These are phyloP conservation scores for Rhinolophus sinicus DNA, from an alignment of 2,113 vertebrate genomes.

Conservation along the genomic window DNA sequence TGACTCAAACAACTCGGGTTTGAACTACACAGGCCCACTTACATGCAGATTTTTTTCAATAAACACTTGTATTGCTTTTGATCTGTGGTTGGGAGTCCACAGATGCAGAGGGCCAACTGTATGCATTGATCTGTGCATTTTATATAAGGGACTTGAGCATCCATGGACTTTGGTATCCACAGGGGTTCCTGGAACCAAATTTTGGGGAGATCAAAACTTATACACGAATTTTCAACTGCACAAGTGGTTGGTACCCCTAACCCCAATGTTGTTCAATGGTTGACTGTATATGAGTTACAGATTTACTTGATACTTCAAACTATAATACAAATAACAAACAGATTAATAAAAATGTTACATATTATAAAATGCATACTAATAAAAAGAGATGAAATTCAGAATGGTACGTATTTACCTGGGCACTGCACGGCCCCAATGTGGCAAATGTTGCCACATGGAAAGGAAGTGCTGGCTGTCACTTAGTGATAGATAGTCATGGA, in stretches of 20 bases:
- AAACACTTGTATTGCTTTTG: background rate
- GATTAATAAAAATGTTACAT: background rate
- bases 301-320: background rate
- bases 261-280: background rate
- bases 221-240: background rate
- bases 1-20: background rate
- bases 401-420: background rate
- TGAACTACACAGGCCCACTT: too few species aligned
- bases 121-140: background rate
- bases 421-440: background rate
- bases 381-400: background rate
- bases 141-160: background rate
- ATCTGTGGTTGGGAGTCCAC: background rate
- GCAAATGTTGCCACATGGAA: background rate
- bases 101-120: background rate
- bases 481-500: background rate
- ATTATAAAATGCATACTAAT: constrained; percentile 10
- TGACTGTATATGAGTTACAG: background rate
- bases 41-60: background rate
- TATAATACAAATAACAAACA: constrained; percentile 19
- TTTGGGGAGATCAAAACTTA: background rate
- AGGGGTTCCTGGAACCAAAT: background rate
- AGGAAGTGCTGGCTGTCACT: background rate
- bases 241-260: background rate
- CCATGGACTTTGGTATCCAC: background rate